Percentiles rank a stretch among this genome's conserved stretches.
These are phyloP conservation scores for Chymomyza costata DNA, from an alignment of 1,140 invertebrate genomes.

Conservation along the genomic window DNA sequence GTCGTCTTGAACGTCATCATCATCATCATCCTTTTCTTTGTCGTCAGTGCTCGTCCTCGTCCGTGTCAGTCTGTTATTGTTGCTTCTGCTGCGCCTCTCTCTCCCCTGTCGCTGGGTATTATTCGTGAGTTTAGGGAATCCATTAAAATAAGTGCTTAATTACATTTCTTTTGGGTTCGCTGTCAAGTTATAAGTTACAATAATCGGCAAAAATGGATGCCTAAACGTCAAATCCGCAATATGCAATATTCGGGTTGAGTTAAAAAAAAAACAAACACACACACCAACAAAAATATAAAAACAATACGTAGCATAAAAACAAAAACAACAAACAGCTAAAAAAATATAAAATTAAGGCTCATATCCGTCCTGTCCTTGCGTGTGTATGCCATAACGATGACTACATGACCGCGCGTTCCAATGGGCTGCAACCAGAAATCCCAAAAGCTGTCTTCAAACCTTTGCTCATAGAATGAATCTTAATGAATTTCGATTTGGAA, in stretches of 20 bases:
- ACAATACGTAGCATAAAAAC: no score
- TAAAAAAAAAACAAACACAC: slow-evolving; percentile 14
- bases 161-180: slow-evolving; percentile 41
- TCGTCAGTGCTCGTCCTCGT: slow-evolving; percentile 9
- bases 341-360: slow-evolving; percentile 2
- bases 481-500: slow-evolving; percentile 66
- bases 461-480: slow-evolving; percentile 62
- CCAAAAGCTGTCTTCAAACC: slow-evolving; percentile 24
- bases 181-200: slow-evolving; percentile 58
- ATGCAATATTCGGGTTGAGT: not conserved
- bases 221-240: slow-evolving; percentile 42
- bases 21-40: not conserved
- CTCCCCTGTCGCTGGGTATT: slow-evolving; percentile 16
- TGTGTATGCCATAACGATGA: slow-evolving; percentile 15
- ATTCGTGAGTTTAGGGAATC: slow-evolving; percentile 46
- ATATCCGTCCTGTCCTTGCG: slow-evolving; percentile 40
- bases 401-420: slow-evolving; percentile 13
- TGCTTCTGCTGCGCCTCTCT: not conserved
- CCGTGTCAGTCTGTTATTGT: slow-evolving; percentile 4
- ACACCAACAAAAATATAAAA: slow-evolving; percentile 18
- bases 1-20: not conserved
- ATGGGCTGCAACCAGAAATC: slow-evolving; percentile 10
- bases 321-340: slow-evolving; percentile 1
- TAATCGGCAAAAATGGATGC: slow-evolving; percentile 48
- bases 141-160: slow-evolving; percentile 66